Evolutionary conservation across 2,113 vertebrate species (phyloP), one percentile per base, ranked within the genome.

Genomic region (Gopherus flavomarginatus): DNA sequence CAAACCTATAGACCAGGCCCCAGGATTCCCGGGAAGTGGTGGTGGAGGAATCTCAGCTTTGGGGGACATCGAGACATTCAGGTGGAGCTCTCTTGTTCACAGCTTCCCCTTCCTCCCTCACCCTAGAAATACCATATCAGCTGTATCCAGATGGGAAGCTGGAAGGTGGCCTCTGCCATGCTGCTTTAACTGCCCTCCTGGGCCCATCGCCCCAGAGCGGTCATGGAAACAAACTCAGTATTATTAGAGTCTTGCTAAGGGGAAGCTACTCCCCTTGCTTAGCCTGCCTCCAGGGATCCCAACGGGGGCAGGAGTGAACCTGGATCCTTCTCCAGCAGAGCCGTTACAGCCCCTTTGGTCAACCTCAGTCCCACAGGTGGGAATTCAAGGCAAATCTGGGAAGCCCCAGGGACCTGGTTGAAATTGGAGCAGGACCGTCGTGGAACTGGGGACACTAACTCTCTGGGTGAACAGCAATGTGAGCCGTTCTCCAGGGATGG

Each of bases 171-270:
- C 95, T 97, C 96, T 93, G 92, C 90, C 97, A 97, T 97, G 97
- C 97, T 98, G 97, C 97, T 98, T 98, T 95, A 98, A 97, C 72
- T 92, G 90, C 95, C 94, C 81, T 69, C 95, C 6, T 8, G 88
- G 87, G 95, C 93, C 90, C 86, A 83, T 90, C 92, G 92, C 90
- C 96, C 89, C 84, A 56, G 96, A 95, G 94, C 0, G 92, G 97
- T 90, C 92, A 38, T 94, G 92, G 92, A 93, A 96, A 50, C 38
- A 90, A 97, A 97, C 97, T 98, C 98, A 98, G 98, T 98, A 94
- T 98, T 98, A 96, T 52, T 91, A 78, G 88, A 92, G 92, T 92
- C 93, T 97, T 93, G 72, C 95, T 84, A 47, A 62, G 87, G 94
- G 95, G 90, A 92, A 90, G 91, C 47, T 62, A 24, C 31, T 38